These are phyloP conservation scores for Danio tinwini DNA, from an alignment of 2,797 vertebrate species.

Conservation along the genomic window DNA sequence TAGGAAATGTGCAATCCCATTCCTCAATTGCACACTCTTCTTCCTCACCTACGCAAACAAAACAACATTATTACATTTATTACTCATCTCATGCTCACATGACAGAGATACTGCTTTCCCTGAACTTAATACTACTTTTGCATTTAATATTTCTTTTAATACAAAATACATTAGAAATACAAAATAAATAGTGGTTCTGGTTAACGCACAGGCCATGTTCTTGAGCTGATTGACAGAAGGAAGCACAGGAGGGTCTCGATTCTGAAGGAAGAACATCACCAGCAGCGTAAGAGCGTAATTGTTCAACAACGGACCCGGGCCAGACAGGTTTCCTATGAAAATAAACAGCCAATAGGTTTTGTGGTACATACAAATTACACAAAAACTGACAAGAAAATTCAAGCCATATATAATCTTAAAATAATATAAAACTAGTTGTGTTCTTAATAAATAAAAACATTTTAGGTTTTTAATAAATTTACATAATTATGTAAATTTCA, in stretches of 20 bases:
- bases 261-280: constrained; percentile 90
- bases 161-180: background rate
- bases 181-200: background rate
- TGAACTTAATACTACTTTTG: background rate
- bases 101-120: background rate
- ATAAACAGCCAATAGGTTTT: background rate
- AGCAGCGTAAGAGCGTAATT: constrained; percentile 93
- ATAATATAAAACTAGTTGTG: background rate
- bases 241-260: constrained; percentile 82
- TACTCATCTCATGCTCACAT: background rate
- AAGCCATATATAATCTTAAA: background rate
- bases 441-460: background rate
- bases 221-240: constrained; percentile 81
- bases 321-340: constrained; percentile 81
- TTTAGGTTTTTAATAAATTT: too few species aligned
- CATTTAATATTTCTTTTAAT: background rate
- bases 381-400: background rate
- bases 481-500: background rate
- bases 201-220: constrained; percentile 81
- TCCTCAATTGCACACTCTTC: constrained; percentile 83
- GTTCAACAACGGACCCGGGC: constrained; percentile 87
- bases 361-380: background rate
- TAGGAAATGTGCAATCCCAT: constrained; percentile 93
- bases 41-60: constrained; percentile 76
- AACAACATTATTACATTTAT: background rate